phyloP scores from a whole-genome alignment of 2,888 invertebrate genomes.

The Nomada ferruginata region DNA sequence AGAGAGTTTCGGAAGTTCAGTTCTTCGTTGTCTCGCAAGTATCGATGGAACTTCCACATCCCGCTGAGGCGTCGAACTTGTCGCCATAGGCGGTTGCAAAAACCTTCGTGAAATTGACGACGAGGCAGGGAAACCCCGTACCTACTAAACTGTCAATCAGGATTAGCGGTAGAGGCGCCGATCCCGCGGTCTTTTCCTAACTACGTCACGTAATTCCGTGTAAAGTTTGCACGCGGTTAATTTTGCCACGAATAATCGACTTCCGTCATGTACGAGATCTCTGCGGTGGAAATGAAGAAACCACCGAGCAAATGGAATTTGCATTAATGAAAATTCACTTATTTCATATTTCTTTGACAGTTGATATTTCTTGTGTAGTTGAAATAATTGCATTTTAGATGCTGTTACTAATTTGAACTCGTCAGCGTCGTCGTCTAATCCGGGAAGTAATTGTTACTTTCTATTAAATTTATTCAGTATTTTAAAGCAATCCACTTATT shows the following conservation, averaged over 20 bases:
- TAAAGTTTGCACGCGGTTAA: slow-evolving; percentile 41
- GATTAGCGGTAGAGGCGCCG: slow-evolving; percentile 53
- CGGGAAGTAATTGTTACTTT: too few relatives aligned
- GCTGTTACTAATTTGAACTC: neutral
- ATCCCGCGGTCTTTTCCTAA: slow-evolving; percentile 37
- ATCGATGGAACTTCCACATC: slow-evolving; percentile 59
- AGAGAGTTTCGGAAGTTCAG: slow-evolving; percentile 58
- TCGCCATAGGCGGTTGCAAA: slow-evolving; percentile 57
- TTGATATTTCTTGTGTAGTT: neutral
- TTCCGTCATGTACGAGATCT: neutral
- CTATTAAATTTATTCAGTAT: too few relatives aligned
- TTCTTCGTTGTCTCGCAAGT: slow-evolving; percentile 65
- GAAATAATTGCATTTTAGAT: too few relatives aligned
- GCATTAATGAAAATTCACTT: neutral
- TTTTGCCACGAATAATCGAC: slow-evolving; percentile 28
- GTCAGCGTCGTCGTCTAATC: neutral
- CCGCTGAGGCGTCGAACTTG: slow-evolving; percentile 62
- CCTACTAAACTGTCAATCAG: slow-evolving; percentile 67
- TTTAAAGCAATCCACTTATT: too few relatives aligned
- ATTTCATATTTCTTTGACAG: neutral
- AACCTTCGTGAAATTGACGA: slow-evolving; percentile 48
- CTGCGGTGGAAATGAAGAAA: neutral
- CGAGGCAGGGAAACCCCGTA: slow-evolving; percentile 33
- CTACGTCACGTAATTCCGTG: slow-evolving; percentile 30
- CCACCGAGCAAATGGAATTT: neutral